These are phyloP conservation scores for Blastomussa wellsi DNA, from an alignment of 92 coral and sea anemone species.

Conservation along the genomic window DNA sequence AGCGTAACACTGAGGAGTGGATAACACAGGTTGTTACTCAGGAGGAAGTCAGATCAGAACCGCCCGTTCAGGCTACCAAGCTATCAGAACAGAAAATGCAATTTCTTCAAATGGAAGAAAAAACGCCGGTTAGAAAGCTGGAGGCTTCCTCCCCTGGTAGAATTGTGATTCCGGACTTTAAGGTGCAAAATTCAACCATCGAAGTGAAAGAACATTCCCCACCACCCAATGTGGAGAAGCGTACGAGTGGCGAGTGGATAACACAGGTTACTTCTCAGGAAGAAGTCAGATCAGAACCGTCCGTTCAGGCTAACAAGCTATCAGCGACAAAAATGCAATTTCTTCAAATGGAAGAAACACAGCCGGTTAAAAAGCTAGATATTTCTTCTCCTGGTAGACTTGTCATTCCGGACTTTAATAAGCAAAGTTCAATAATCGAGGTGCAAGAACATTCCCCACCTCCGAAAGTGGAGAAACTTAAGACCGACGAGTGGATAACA, in stretches of 20 bases:
- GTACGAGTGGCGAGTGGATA: not conserved
- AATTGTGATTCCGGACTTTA: conserved; percentile 7
- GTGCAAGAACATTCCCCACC: not conserved
- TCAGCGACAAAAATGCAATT: not conserved
- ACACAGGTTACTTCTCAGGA: not conserved
- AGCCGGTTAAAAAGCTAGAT: not conserved
- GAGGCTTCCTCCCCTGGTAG: not conserved
- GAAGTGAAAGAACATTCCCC: not conserved
- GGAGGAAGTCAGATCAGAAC: not conserved
- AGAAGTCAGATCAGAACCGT: not conserved
- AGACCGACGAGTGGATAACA: conserved; percentile 15
- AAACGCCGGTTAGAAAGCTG: not conserved
- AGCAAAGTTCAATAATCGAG: not conserved
- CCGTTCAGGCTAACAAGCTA: not conserved
- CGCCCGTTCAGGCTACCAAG: not conserved
- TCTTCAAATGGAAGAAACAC: not conserved
- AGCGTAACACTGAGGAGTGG: not conserved
- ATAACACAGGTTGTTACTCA: not conserved
- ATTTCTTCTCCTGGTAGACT: not conserved
- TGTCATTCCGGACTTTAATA: conserved; percentile 14
- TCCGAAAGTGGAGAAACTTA: not conserved
- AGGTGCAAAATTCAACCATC: not conserved
- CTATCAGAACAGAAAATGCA: not conserved
- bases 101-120: not conserved
- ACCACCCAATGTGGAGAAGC: not conserved